Percentiles rank a stretch among this genome's conserved stretches.
These are phyloP conservation scores for Bergia sp. DNA, from an alignment of 92 coral and sea anemone genomes.

Conservation along the genomic window DNA sequence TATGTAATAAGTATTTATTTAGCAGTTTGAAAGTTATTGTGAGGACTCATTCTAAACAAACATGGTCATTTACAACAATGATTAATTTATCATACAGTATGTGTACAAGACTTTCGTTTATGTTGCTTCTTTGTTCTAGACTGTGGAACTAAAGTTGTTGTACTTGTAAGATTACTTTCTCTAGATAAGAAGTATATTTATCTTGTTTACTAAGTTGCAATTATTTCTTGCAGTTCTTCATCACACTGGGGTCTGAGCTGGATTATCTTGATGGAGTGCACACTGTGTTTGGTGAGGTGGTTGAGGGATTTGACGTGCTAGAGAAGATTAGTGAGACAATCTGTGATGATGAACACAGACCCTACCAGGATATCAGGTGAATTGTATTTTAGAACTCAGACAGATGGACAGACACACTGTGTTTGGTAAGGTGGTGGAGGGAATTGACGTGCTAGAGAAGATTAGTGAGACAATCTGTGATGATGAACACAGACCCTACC, in stretches of 20 bases:
- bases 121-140: too few species aligned
- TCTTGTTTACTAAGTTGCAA: background rate
- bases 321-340: conserved; percentile 91
- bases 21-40: too few species aligned
- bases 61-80: too few species aligned
- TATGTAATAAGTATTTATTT: too few species aligned
- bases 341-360: conserved; percentile 93
- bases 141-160: too few species aligned
- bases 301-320: conserved; percentile 92
- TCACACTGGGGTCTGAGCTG: conserved; percentile 85
- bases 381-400: background rate
- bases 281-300: conserved; percentile 99
- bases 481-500: conserved; percentile 91
- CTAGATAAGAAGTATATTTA: too few species aligned
- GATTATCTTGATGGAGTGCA: conserved; percentile 95
- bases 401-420: too few species aligned
- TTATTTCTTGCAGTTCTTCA: conserved; percentile 73
- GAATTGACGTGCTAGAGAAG: conserved; percentile 90
- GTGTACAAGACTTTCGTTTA: too few species aligned
- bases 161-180: too few species aligned
- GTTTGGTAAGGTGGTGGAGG: conserved; percentile 98
- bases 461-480: conserved; percentile 95
- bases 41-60: too few species aligned
- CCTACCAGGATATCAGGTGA: conserved; percentile 96
- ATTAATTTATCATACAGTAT: too few species aligned